phyloP scores from a whole-genome alignment of 1,140 invertebrate genomes.

The Apolygus lucorum region DNA sequence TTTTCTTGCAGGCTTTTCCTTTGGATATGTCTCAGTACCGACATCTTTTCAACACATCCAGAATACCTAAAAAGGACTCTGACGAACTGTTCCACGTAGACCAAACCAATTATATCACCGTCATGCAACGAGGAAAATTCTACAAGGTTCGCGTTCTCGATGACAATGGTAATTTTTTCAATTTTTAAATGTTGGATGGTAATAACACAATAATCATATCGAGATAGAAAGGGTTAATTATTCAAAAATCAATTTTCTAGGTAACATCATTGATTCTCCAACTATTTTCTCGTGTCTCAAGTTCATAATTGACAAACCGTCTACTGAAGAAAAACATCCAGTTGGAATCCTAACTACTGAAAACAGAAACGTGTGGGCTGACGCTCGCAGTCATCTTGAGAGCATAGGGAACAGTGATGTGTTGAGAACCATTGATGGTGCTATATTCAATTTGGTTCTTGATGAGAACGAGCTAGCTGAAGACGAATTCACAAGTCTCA shows the following conservation, averaged over 20 bases:
- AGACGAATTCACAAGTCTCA: slow-evolving; percentile 50
- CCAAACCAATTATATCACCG: slow-evolving; percentile 66
- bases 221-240: too few relatives aligned
- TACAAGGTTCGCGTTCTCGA: slow-evolving; percentile 85
- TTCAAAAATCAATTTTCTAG: too few relatives aligned
- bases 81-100: slow-evolving; percentile 60
- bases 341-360: slow-evolving; percentile 75
- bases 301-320: slow-evolving; percentile 57
- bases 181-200: too few relatives aligned
- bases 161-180: slow-evolving; percentile 65
- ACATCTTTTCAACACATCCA: slow-evolving; percentile 74
- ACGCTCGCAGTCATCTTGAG: slow-evolving; percentile 56
- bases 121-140: slow-evolving; percentile 79
- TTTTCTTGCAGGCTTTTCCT: slow-evolving; percentile 78
- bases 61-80: slow-evolving; percentile 71
- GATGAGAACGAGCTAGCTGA: slow-evolving; percentile 55
- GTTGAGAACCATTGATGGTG: slow-evolving; percentile 74
- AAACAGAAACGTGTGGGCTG: slow-evolving; percentile 81
- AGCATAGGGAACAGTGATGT: slow-evolving; percentile 58
- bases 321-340: slow-evolving; percentile 47
- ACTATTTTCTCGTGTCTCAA: slow-evolving; percentile 66
- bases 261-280: slow-evolving; percentile 62
- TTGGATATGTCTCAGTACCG: slow-evolving; percentile 96
- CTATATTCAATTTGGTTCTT: slow-evolving; percentile 73
- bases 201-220: too few relatives aligned